phyloP scores from a whole-genome alignment of 2,797 vertebrate species.

The Eulemur mongoz region DNA sequence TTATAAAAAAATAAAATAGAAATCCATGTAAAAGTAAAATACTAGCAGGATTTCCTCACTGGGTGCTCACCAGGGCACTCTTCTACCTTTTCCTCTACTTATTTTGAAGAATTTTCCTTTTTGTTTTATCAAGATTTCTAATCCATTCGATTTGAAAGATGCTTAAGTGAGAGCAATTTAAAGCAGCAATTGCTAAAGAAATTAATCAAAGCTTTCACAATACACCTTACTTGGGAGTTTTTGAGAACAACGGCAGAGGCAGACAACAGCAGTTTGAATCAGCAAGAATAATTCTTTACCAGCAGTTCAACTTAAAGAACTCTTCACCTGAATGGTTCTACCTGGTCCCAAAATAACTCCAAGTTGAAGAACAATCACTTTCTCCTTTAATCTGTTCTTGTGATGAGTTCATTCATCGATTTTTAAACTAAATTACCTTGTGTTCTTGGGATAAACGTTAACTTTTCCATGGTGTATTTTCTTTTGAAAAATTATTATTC shows the following conservation, averaged over 20 bases:
- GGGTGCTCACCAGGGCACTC: neutral
- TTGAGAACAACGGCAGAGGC: neutral
- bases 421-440: neutral
- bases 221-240: neutral
- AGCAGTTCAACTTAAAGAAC: neutral
- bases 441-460: neutral
- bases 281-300: conserved; percentile 32
- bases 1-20: conserved; percentile 32
- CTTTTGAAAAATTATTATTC: neutral
- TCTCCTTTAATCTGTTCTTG: neutral
- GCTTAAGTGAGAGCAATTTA: conserved; percentile 20
- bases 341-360: neutral
- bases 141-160: conserved; percentile 52
- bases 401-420: neutral
- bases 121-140: conserved; percentile 46
- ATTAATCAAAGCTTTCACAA: conserved; percentile 63
- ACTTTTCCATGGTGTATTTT: neutral
- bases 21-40: conserved; percentile 42
- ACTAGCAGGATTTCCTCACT: conserved; percentile 13
- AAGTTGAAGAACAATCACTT: neutral
- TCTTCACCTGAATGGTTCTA: neutral
- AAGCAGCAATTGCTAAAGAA: conserved; percentile 17
- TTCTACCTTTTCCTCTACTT: neutral
- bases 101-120: conserved; percentile 28
- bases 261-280: neutral